Conservation (phyloP, 1,140 invertebrate species). For the Coenobita brevimanus region DNA sequence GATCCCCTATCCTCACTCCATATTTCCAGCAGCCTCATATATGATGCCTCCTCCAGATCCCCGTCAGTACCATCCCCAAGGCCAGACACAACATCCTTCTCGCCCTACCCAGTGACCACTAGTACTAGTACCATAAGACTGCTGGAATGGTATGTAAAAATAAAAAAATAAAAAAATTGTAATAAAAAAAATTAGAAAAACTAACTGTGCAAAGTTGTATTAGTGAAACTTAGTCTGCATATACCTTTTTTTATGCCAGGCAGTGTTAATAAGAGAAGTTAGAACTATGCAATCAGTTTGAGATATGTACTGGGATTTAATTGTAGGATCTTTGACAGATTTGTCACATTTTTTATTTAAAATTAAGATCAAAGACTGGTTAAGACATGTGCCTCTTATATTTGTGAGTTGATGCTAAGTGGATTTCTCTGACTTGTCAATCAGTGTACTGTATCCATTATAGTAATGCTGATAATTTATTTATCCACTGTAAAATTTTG, state of each 20-base stretch:
- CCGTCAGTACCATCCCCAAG: constrained; percentile 65
- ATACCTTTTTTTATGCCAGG: not conserved
- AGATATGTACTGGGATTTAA: not conserved
- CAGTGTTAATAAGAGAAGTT: constrained; percentile 33
- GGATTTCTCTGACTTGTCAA: too few relatives aligned
- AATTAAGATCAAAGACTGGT: too few relatives aligned
- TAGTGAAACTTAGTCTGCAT: too few relatives aligned
- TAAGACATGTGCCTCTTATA: too few relatives aligned
- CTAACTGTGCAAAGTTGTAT: too few relatives aligned
- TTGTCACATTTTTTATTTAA: not conserved
- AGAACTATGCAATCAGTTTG: constrained; percentile 56
- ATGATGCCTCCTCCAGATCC: constrained; percentile 69
- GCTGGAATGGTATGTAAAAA: too few relatives aligned
- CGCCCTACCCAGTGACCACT: constrained; percentile 50
- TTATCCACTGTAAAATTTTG: too few relatives aligned
- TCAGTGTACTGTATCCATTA: too few relatives aligned
- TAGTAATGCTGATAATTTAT: too few relatives aligned
- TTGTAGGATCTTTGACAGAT: not conserved
- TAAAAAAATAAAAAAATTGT: constrained; percentile 22
- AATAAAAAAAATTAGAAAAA: not conserved
- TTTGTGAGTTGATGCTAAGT: too few relatives aligned
- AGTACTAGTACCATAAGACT: not conserved
- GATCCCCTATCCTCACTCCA: constrained; percentile 69
- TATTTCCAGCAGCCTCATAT: constrained; percentile 67
- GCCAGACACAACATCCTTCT: constrained; percentile 45